Conservation (phyloP, 2,113 vertebrate species). For the Chinchilla lanigera region DNA sequence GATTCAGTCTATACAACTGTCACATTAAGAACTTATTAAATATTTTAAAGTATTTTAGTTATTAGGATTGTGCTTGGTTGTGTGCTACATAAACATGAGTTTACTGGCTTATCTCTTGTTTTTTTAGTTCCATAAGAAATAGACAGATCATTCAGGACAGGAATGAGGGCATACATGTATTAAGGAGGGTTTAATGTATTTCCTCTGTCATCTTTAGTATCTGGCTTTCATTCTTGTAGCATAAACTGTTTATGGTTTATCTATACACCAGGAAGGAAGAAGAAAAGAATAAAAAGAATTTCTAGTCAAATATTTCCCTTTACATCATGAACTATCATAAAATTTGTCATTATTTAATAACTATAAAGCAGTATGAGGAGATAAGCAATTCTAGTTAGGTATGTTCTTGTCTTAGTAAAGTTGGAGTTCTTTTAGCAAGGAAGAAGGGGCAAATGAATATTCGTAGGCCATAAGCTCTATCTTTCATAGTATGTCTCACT, state of each 20-base stretch:
- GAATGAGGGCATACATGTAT: not conserved
- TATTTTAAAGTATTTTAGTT: not conserved
- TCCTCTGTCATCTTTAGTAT: not conserved
- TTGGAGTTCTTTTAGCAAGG: not conserved
- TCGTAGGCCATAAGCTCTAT: not conserved
- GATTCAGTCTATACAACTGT: not conserved
- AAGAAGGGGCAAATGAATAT: not conserved
- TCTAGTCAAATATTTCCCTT: not conserved
- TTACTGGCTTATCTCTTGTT: not conserved
- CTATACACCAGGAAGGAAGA: not conserved
- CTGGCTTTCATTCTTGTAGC: not conserved
- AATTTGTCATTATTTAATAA: not conserved
- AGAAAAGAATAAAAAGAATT: not conserved
- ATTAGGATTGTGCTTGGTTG: not conserved
- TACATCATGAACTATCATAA: not conserved
- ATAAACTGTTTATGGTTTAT: not conserved
- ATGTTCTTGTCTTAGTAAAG: not conserved
- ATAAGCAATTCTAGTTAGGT: not conserved
- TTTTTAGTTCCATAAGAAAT: not conserved
- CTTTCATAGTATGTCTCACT: not conserved
- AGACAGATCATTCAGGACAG: not conserved
- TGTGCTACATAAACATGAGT: not conserved
- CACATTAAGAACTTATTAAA: not conserved
- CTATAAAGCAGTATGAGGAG: not conserved
- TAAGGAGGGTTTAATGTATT: not conserved